Evolutionary conservation across 2,797 vertebrate genomes (phyloP), one percentile per base, ranked within the genome.

Genomic region (Dryobates pubescens): DNA sequence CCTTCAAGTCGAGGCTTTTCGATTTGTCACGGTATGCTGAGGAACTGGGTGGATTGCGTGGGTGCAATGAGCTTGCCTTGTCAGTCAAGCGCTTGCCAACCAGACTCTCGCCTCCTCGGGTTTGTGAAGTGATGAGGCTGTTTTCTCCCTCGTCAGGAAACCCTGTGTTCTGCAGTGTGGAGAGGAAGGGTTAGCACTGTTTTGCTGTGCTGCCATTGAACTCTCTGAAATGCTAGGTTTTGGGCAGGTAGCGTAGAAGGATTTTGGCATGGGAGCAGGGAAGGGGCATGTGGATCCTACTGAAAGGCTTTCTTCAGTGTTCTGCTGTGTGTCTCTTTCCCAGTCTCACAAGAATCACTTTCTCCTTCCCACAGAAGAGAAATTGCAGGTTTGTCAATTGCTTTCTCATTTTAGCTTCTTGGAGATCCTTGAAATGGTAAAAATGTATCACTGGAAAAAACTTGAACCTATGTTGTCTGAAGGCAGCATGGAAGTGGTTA

Each of bases 61-160:
- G 4, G 45, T 23, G 67, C 64, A 76, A 3, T 13, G 34, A 83
- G 20, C 54, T 86, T 51, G 71, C 54, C 18, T 30, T 24, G 49
- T 61, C 70, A 59, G 32, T 51, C 59, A 27, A 49, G 47, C n/a
- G 29, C 13, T 27, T 81, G 70, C 59, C 29, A 6, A 2, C 7
- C n/a, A 73, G n/a, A 47, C 59, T 0, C 0, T 38, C 64, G 49
- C 30, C 64, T 26, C 0, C 24, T 90, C 15, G 0, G 19, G 8
- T 41, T 67, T 64, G 47, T 64, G 61, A 73, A 29, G 74, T 7
- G 20, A 41, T 43, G 36, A 41, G 56, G 26, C 41, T 76, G 63
- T 57, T 67, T 53, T 70, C 17, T 29, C 47, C 43, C n/a, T 12
- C 62, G 29, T 53, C 41, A 63, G 56, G 64, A 70, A 67, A 45